Percentiles rank a stretch among this genome's conserved stretches.
These are phyloP conservation scores for Phacellophora camtschatica DNA, from an alignment of 30 jellyfish, hydroid and myxozoan species.

Conservation along the genomic window DNA sequence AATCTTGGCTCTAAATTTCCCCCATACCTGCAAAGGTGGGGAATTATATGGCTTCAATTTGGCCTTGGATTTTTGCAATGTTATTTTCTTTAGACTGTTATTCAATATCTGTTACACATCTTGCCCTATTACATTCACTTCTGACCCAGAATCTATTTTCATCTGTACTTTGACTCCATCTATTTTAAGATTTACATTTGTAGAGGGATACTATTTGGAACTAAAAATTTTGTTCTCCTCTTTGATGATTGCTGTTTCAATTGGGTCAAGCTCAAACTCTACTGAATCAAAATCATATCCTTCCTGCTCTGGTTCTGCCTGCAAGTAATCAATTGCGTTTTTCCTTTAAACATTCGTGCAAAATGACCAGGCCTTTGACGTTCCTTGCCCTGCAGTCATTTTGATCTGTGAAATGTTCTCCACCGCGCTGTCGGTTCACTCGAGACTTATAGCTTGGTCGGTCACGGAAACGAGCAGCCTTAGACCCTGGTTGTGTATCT, in stretches of 20 bases:
- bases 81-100: conserved; percentile 2
- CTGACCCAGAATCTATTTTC: neutral
- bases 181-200: conserved; percentile 10
- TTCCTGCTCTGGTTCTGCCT: conserved; percentile 4
- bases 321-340: neutral
- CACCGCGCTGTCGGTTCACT: neutral
- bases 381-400: conserved; percentile 9
- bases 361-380: conserved; percentile 1
- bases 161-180: conserved; percentile 20
- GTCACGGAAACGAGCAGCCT: conserved; percentile 2
- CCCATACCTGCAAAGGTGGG: conserved; percentile 10
- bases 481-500: conserved; percentile 14
- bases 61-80: conserved; percentile 13
- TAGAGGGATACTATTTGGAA: conserved; percentile 8
- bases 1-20: neutral
- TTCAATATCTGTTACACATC: conserved; percentile 3
- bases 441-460: conserved; percentile 18
- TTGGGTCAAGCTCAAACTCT: conserved; percentile 34
- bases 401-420: conserved; percentile 19
- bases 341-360: conserved; percentile 15
- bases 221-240: conserved; percentile 20
- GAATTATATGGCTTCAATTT: conserved; percentile 10
- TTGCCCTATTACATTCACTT: conserved; percentile 8
- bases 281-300: conserved; percentile 19
- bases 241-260: conserved; percentile 17